Percentiles rank a stretch among this genome's conserved stretches.
Evolutionary conservation across 2,113 vertebrate genomes (phyloP).

Genomic region (Sceloporus undulatus): DNA sequence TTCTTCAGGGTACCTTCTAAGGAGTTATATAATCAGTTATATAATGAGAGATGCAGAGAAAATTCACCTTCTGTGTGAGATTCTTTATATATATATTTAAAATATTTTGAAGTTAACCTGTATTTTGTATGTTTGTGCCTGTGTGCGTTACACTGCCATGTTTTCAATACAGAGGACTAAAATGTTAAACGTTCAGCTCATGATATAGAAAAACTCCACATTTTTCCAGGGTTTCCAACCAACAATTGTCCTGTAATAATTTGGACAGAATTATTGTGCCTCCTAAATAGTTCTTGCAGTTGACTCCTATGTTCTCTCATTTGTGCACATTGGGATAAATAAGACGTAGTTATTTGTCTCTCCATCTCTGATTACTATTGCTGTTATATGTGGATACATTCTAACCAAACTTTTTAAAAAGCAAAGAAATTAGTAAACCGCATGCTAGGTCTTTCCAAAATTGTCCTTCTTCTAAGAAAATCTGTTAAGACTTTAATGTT

Average conservation of each 20-base stretch:
- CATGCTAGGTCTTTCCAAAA: slow-evolving; percentile 26
- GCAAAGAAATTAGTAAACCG: accelerated
- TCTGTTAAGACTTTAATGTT: slow-evolving; percentile 37
- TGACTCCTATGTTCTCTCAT: not conserved
- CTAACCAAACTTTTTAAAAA: not conserved
- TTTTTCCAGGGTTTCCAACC: not conserved
- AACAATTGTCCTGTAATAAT: not conserved
- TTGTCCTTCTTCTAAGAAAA: slow-evolving; percentile 17
- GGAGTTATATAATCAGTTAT: not conserved
- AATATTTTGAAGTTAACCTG: not conserved
- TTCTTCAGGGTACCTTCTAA: not conserved
- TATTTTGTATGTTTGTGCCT: not conserved
- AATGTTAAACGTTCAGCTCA: not conserved
- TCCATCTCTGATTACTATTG: not conserved
- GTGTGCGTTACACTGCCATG: not conserved
- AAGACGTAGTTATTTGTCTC: not conserved
- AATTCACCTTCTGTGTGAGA: no score
- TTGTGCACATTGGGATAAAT: not conserved
- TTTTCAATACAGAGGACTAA: not conserved
- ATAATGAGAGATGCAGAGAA: not conserved
- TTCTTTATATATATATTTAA: no score
- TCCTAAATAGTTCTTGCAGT: not conserved
- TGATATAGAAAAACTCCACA: not conserved
- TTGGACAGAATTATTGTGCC: no score
- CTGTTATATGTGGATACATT: not conserved